Evolutionary conservation across 2,113 vertebrate species (phyloP).

Genomic region (Nerophis lumbriciformis): DNA sequence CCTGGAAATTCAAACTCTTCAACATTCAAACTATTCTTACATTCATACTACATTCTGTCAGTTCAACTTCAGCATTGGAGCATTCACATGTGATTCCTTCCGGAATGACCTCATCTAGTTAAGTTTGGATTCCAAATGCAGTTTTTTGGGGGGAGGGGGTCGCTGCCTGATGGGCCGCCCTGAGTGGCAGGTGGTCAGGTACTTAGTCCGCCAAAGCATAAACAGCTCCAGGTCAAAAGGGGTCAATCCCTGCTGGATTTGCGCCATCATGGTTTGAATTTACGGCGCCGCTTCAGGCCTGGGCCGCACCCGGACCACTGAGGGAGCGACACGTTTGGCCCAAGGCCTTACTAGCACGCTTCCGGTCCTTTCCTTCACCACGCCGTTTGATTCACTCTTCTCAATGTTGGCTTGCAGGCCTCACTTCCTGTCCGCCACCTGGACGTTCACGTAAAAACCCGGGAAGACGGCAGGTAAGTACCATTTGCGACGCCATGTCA

Average conservation of each 20-base stretch:
- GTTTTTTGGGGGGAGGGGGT: conserved; percentile 45
- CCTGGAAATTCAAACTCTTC: too few relatives aligned
- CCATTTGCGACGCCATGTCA: too few relatives aligned
- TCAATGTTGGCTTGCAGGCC: too few relatives aligned
- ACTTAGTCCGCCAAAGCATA: conserved; percentile 7
- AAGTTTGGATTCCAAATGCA: conserved; percentile 58
- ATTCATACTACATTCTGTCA: too few relatives aligned
- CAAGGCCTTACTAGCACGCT: background rate
- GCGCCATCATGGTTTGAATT: conserved; percentile 40
- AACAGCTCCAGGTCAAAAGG: conserved; percentile 36
- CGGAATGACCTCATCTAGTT: too few relatives aligned
- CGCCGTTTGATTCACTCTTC: too few relatives aligned
- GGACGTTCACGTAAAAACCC: too few relatives aligned
- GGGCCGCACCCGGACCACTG: conserved; percentile 21
- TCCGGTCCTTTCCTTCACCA: background rate
- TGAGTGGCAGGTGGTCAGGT: conserved; percentile 8
- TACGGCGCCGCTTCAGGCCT: conserved; percentile 16
- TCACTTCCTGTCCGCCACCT: background rate
- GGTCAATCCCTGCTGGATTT: conserved; percentile 44
- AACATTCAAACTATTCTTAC: too few relatives aligned
- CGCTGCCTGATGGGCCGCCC: background rate
- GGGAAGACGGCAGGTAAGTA: too few relatives aligned
- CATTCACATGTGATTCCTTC: too few relatives aligned
- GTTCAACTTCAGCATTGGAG: too few relatives aligned
- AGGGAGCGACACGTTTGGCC: conserved; percentile 26